These are phyloP conservation scores for Ephialtes manifestator DNA, from an alignment of 2,888 invertebrate genomes.

Conservation along the genomic window DNA sequence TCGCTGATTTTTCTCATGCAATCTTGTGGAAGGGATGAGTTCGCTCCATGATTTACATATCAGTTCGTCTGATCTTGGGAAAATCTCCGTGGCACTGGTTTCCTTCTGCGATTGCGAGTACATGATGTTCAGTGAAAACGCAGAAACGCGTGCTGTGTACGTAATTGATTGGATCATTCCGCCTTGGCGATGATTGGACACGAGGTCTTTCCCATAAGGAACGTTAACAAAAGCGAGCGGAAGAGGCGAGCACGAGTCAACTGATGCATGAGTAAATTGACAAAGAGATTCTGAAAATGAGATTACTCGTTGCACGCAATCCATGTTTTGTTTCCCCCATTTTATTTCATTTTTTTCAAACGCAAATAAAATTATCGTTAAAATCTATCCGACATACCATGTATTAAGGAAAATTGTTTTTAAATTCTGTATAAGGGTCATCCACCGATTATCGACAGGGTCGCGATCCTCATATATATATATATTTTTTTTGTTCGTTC, in stretches of 20 bases:
- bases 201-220: conserved; percentile 52
- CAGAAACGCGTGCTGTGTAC: conserved; percentile 71
- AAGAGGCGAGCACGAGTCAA: conserved; percentile 18
- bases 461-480: no score
- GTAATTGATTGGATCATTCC: conserved; percentile 80
- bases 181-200: conserved; percentile 72
- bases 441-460: no score
- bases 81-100: conserved; percentile 46
- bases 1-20: conserved; percentile 9
- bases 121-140: conserved; percentile 72
- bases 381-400: not conserved
- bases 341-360: not conserved
- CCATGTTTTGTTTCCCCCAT: not conserved
- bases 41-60: conserved; percentile 39
- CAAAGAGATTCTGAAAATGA: conserved; percentile 16
- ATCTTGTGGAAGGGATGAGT: conserved; percentile 4
- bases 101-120: conserved; percentile 67
- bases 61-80: conserved; percentile 61
- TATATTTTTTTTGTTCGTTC: no score
- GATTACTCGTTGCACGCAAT: conserved; percentile 7
- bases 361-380: not conserved
- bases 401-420: no score
- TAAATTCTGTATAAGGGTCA: no score
- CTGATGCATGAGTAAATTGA: conserved; percentile 16
- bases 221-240: not conserved